These are phyloP conservation scores for Rallus crepitans DNA, from an alignment of 2,797 vertebrate genomes.

Conservation along the genomic window DNA sequence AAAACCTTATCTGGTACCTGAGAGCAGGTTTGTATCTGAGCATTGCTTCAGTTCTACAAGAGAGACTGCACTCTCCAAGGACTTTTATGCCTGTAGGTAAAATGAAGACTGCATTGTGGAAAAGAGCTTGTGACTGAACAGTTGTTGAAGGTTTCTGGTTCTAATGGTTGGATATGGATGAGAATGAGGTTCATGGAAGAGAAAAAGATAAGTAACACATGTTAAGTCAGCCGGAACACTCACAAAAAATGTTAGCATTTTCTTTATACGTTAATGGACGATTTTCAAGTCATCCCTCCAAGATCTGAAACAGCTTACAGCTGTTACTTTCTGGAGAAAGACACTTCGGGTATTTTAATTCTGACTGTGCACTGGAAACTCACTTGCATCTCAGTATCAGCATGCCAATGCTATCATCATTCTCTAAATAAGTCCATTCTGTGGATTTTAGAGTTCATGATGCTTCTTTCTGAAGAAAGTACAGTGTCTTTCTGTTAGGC, in stretches of 20 bases:
- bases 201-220: constrained; percentile 23
- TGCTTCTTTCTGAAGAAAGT: not conserved
- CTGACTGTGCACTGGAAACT: not conserved
- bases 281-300: not conserved
- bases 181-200: not conserved
- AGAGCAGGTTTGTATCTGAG: not conserved
- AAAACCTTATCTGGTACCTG: not conserved
- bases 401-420: not conserved
- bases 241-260: not conserved
- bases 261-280: constrained; percentile 6
- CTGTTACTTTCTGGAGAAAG: not conserved
- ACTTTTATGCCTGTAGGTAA: not conserved
- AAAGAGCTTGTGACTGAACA: not conserved
- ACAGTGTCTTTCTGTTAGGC: not conserved
- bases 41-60: not conserved
- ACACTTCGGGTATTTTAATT: not conserved
- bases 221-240: not conserved
- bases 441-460: not conserved
- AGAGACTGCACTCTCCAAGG: not conserved
- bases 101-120: not conserved
- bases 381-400: not conserved
- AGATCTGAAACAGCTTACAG: not conserved
- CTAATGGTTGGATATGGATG: not conserved
- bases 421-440: not conserved
- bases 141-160: constrained; percentile 20